phyloP scores from a whole-genome alignment of 2,797 vertebrate genomes.

The Diglossa cyanea region DNA sequence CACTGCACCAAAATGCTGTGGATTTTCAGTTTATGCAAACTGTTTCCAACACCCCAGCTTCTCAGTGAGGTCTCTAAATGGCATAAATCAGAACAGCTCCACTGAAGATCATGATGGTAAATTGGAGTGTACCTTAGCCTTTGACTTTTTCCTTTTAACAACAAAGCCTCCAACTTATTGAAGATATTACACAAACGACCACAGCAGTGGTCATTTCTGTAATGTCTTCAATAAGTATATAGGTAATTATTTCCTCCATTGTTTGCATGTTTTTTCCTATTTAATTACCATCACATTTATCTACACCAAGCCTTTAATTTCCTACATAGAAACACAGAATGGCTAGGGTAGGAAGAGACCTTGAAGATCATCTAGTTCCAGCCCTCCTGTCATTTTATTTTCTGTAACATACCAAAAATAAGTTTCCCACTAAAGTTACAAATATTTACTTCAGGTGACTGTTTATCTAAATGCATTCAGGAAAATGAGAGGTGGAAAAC shows the following conservation, averaged over 20 bases:
- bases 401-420: not conserved
- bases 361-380: not conserved
- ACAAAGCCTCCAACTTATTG: not conserved
- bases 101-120: not conserved
- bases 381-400: not conserved
- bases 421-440: not conserved
- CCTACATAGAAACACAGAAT: not conserved
- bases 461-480: not conserved
- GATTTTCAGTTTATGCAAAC: not conserved
- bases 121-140: not conserved
- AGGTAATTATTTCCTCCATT: not conserved
- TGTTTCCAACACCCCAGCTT: not conserved
- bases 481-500: not conserved
- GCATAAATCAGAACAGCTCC: not conserved
- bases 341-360: not conserved
- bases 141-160: not conserved
- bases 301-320: not conserved
- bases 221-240: not conserved
- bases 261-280: not conserved
- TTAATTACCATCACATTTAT: not conserved
- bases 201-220: not conserved
- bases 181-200: not conserved
- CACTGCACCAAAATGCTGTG: not conserved
- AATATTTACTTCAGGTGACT: not conserved
- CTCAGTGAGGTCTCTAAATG: not conserved